Percentiles rank a stretch among this genome's conserved stretches.
Conservation (phyloP, 1,140 invertebrate genomes). For the Drosophila pandora region DNA sequence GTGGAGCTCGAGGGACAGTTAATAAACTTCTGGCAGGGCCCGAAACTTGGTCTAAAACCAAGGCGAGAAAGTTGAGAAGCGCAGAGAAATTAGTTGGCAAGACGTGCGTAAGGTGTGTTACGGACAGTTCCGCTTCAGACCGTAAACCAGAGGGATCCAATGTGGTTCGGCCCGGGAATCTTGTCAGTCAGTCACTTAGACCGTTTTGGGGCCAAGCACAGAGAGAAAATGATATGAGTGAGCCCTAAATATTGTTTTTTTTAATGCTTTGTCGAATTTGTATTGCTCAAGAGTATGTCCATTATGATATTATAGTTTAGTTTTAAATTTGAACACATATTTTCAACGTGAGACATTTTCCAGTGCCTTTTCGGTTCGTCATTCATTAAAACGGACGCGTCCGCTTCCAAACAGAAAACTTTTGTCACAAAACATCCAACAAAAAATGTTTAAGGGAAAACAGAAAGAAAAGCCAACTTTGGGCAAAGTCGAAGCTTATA, state of each 20-base stretch:
- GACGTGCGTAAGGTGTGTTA: slow-evolving; percentile 74
- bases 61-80: slow-evolving; percentile 59
- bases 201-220: slow-evolving; percentile 4
- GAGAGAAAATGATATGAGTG: not conserved
- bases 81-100: slow-evolving; percentile 71
- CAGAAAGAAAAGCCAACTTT: too few species aligned
- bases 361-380: slow-evolving; percentile 38
- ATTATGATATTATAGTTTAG: too few species aligned
- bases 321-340: too few species aligned
- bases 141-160: slow-evolving; percentile 33
- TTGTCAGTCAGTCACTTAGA: slow-evolving; percentile 30
- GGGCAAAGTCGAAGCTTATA: too few species aligned
- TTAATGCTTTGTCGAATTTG: too few species aligned
- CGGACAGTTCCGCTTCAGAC: slow-evolving; percentile 46
- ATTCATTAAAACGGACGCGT: slow-evolving; percentile 59
- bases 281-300: too few species aligned
- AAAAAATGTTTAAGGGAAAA: slow-evolving; percentile 11
- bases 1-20: slow-evolving; percentile 29
- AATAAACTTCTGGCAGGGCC: slow-evolving; percentile 67
- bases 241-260: not conserved
- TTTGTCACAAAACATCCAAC: slow-evolving; percentile 37
- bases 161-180: slow-evolving; percentile 27
- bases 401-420: slow-evolving; percentile 40
- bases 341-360: not conserved
- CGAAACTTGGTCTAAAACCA: slow-evolving; percentile 36